Conservation (phyloP, 2,113 vertebrate species). For the Gulo gulo region DNA sequence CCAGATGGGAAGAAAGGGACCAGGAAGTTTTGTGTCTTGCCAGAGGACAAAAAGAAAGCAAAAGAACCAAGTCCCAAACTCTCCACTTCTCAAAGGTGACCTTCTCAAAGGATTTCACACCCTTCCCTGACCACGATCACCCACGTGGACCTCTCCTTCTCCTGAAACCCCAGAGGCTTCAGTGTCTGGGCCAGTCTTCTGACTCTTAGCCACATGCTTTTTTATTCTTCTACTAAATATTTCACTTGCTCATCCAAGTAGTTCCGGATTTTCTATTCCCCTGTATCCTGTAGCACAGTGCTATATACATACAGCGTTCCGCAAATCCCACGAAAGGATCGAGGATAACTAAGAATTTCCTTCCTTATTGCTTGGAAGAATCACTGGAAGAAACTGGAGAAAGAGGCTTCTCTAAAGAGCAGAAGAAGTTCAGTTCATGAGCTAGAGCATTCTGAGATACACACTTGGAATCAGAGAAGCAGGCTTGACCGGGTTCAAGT, state of each 20-base stretch:
- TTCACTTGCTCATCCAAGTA: slow-evolving; percentile 45
- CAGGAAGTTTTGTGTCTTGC: neutral
- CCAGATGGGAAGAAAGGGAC: neutral
- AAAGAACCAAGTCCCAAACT: neutral
- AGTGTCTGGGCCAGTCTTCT: neutral
- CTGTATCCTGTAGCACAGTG: neutral
- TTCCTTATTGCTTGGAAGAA: neutral
- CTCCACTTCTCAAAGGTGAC: neutral
- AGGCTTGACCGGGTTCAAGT: neutral
- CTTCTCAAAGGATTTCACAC: slow-evolving; percentile 18
- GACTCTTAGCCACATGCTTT: neutral
- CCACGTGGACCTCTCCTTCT: neutral
- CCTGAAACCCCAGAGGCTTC: neutral
- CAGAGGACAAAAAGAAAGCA: slow-evolving; percentile 23
- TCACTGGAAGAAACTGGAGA: neutral
- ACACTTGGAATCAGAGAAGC: neutral
- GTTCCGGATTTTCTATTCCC: neutral
- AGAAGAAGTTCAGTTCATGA: neutral
- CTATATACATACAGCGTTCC: neutral
- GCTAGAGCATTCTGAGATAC: neutral
- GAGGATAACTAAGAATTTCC: neutral
- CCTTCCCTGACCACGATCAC: neutral
- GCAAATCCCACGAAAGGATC: neutral
- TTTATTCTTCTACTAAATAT: slow-evolving; percentile 48
- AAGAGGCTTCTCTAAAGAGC: neutral